Evolutionary conservation across 2,888 invertebrate genomes (phyloP), one percentile per base, ranked within the genome.

Genomic region (Thereva unica): DNA sequence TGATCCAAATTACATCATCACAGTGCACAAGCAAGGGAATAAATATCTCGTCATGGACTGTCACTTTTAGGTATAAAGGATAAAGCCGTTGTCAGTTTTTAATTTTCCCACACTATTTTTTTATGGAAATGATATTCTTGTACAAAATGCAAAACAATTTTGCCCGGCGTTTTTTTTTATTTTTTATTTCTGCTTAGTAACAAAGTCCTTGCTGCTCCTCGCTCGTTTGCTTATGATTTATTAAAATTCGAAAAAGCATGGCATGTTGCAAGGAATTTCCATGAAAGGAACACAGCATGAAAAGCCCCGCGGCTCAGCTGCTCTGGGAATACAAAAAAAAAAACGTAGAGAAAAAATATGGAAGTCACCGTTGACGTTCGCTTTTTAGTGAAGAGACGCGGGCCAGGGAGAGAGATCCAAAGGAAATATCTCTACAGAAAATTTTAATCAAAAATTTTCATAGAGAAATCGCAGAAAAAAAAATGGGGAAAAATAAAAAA

Each of bases 181-280:
- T n/a, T n/a, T n/a, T n/a, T n/a, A n/a, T n/a, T n/a, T 61, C 50
- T 61, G 61, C 50, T 37, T 61, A 61, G 61, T 61, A 61, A 61
- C 61, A 61, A 61, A 61, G 61, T 61, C 61, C 61, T 61, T 23
- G 23, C 23, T 23, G n/a, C 23, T 23, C 23, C 23, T 23, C 64
- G 53, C 45, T 64, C 53, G 53, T 38, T 40, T 45, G 64, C 53
- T 64, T 64, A 67, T 69, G 69, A 69, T 69, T 69, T 69, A 69
- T 69, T 69, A 69, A 69, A 69, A 69, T 69, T 67, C 65, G 56
- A 67, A 69, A 69, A 69, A 65, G 67, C 64, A 64, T 69, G 69
- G 67, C 69, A 67, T 66, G 53, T 64, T 64, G 64, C 54, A 53
- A 64, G 53, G 64, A 64, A 64, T 64, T 64, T 64, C 37, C 54